Evolutionary conservation across 2,113 vertebrate species (phyloP), one percentile per base, ranked within the genome.

Genomic region (Antigone vipio): DNA sequence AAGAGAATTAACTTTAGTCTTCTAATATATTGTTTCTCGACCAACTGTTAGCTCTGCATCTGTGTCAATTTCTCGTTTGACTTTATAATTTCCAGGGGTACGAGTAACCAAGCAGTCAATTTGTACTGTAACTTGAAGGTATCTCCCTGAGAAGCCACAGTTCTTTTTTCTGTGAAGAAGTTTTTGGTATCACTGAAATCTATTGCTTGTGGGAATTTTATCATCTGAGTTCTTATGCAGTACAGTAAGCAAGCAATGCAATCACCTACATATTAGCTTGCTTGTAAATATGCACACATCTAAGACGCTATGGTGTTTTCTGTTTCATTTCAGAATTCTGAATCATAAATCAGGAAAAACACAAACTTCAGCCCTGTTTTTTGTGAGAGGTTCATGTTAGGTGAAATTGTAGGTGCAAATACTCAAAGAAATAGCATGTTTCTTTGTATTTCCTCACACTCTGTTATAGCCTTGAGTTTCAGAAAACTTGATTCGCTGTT

Each of bases 41-140:
- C 72, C 80, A 75, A 89, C 74, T 78, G 30, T 86, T 95, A 88
- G 82, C 63, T 96, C 79, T 95, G 40, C 45, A 73, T 97, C 71
- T 96, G 42, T 95, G 73, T 74, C 71, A 95, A 21, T 93, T 94
- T 96, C 49, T 83, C 26, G 5, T 93, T 90, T 95, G 84, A 96
- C 69, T 89, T 94, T 55, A 84, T 81, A 78, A 94, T 96, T 96
- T 95, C 80, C 47, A 79, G 56, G 49, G 40, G 40, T 81, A 75
- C 81, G 67, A 96, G 26, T 84, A 88, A 68, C 44, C 6, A 94
- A 89, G 27, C 50, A 72, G 34, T 79, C 62, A 76, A 47, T 93
- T 80, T 95, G 32, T 87, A n/a, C 34, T 73, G 17, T 77, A 73
- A 82, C 69, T 93, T 45, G 5, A 87, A 94, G 21, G 9, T 35